Percentiles rank a stretch among this genome's conserved stretches.
Conservation (phyloP, 2,113 vertebrate genomes). For the Hemibagrus wyckioides region DNA sequence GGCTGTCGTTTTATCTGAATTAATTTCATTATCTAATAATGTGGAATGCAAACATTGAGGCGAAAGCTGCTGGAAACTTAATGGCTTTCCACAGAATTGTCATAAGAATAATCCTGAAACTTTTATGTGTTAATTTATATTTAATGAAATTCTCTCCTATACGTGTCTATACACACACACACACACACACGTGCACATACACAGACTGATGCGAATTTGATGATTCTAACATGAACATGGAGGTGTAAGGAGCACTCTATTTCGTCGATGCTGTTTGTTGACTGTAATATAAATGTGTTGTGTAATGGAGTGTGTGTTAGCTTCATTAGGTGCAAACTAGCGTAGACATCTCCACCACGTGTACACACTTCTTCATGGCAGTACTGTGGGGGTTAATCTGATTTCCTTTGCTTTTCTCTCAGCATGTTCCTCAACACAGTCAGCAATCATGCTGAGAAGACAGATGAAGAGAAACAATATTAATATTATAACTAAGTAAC, state of each 20-base stretch:
- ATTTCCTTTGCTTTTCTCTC: not conserved
- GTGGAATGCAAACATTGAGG: not conserved
- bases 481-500: not conserved
- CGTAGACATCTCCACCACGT: not conserved
- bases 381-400: not conserved
- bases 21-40: not conserved
- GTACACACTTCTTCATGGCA: not conserved
- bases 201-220: not conserved
- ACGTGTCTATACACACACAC: not conserved
- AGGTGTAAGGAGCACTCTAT: not conserved
- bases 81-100: not conserved
- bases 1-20: not conserved
- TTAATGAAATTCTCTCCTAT: not conserved
- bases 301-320: conserved; percentile 12
- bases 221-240: not conserved
- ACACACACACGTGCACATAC: not conserved
- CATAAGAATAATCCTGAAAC: too few species aligned
- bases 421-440: conserved; percentile 1
- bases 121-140: too few species aligned
- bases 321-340: conserved; percentile 8
- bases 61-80: not conserved
- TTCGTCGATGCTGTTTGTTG: not conserved
- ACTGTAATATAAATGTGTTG: not conserved
- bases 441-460: conserved; percentile 5
- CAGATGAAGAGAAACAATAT: conserved; percentile 19